Conservation (phyloP, 2,888 invertebrate species). For the Ellobium chinense region DNA sequence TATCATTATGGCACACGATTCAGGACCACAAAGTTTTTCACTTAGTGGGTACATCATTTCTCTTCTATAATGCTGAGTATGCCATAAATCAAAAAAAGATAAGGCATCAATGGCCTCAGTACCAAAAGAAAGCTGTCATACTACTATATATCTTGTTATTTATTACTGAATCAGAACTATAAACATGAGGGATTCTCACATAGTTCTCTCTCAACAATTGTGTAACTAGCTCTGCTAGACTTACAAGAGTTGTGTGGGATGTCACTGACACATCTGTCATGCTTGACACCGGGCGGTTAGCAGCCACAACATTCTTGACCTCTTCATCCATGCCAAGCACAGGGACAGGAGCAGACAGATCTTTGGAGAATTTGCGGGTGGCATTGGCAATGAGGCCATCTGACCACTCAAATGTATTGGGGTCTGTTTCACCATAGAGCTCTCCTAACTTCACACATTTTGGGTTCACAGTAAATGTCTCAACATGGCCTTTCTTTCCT, state of each 20-base stretch:
- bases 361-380: constrained; percentile 72
- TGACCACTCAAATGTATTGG: constrained; percentile 78
- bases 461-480: constrained; percentile 77
- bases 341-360: constrained; percentile 50
- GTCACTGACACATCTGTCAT: constrained; percentile 55
- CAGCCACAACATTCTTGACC: not conserved
- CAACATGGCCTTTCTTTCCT: constrained; percentile 76
- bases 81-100: too few relatives aligned
- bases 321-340: constrained; percentile 16
- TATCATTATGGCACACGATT: too few relatives aligned
- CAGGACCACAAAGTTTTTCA: too few relatives aligned
- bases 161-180: too few relatives aligned
- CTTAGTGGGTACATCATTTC: too few relatives aligned
- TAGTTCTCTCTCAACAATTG: too few relatives aligned
- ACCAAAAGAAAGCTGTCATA: too few relatives aligned
- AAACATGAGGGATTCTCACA: too few relatives aligned
- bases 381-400: constrained; percentile 78
- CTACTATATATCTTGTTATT: too few relatives aligned
- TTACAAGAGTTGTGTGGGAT: constrained; percentile 58
- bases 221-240: too few relatives aligned
- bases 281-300: constrained; percentile 23
- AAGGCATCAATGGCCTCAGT: too few relatives aligned
- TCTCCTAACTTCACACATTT: constrained; percentile 78
- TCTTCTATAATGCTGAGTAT: too few relatives aligned
- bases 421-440: constrained; percentile 77